These are phyloP conservation scores for Philaenus spumarius DNA, from an alignment of 1,140 invertebrate genomes.

Conservation along the genomic window DNA sequence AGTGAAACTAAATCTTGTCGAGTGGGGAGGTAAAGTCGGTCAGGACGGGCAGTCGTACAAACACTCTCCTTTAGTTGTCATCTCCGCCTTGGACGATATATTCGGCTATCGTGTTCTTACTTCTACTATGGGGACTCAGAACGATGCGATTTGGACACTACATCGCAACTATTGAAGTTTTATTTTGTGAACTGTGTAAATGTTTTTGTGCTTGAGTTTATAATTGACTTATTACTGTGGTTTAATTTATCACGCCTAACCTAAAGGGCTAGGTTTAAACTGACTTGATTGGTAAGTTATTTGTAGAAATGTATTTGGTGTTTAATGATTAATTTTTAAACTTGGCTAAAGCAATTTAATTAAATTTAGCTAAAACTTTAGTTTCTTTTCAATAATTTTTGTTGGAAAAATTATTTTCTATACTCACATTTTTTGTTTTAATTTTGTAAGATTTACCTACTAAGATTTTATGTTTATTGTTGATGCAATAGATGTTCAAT, in stretches of 20 bases:
- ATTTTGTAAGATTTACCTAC: too few relatives aligned
- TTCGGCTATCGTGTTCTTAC: conserved; percentile 12
- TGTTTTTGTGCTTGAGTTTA: neutral
- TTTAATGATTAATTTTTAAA: too few relatives aligned
- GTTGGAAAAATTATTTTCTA: too few relatives aligned
- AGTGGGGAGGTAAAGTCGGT: conserved; percentile 27
- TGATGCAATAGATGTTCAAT: too few relatives aligned
- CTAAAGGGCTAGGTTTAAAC: too few relatives aligned
- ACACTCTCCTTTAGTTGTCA: conserved; percentile 22
- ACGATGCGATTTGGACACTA: conserved; percentile 6
- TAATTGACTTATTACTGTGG: neutral
- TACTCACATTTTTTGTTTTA: too few relatives aligned
- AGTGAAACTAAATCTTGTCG: neutral
- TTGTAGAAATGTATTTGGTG: too few relatives aligned
- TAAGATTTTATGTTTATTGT: too few relatives aligned
- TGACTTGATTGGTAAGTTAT: neutral
- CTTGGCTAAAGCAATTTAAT: too few relatives aligned
- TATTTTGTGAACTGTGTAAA: neutral
- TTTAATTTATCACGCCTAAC: neutral
- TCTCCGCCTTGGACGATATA: conserved; percentile 12
- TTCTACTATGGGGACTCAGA: conserved; percentile 4
- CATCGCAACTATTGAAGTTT: neutral
- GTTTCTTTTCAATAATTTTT: too few relatives aligned
- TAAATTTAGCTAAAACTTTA: too few relatives aligned
- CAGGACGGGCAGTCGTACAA: conserved; percentile 30